Base-by-base conservation (phyloP, 2,113 vertebrate species). In the Motacilla tschutschensis region DNA sequence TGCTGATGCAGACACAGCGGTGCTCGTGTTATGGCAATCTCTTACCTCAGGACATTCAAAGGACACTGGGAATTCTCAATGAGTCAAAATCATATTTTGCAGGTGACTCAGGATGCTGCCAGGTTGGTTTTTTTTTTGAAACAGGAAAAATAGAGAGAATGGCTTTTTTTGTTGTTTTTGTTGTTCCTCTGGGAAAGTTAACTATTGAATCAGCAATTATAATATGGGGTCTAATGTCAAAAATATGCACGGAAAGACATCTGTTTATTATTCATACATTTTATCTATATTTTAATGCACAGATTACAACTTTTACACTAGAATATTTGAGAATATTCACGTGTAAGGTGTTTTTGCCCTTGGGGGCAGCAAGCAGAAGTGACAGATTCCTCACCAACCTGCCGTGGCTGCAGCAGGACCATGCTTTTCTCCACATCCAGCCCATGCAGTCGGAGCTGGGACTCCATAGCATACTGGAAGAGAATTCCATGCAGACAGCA, bases 391-490 rank as follows among this genome's bases (percentile, higher is more conserved):
- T 91, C 73, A 94, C 94, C 74, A 91, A 99, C 99, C 97, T 97
- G 80, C 95, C 96, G 96, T 54, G 99, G 98, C 21, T 95, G 89
- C 70, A 99, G 77, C 83, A 97, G 82, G 83, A 97, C 66, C 98
- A 99, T 98, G 94, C 98, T 98, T 53, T 93, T 80, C 67, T 97
- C 76, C 18, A 97, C 96, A 58, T 98, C 94, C 9, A 98, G 97
- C 33, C 98, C 98, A 1, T 97, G 97, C 77, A 99, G 86, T 9
- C 44, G 96, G 91, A 99, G 98, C 57, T 99, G 99, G 89, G 99
- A 99, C 89, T 99, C 98, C 16, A 98, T 89, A 16, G 98, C 98
- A 5, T 99, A 99, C 99, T 99, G 95, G 65, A 93, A 95, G 95
- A 92, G 67, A 85, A 87, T 87, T 46, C 38, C 77, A 76, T 13